Base-by-base conservation (phyloP, 2,888 invertebrate species). In the Nasonovia ribisnigri region DNA sequence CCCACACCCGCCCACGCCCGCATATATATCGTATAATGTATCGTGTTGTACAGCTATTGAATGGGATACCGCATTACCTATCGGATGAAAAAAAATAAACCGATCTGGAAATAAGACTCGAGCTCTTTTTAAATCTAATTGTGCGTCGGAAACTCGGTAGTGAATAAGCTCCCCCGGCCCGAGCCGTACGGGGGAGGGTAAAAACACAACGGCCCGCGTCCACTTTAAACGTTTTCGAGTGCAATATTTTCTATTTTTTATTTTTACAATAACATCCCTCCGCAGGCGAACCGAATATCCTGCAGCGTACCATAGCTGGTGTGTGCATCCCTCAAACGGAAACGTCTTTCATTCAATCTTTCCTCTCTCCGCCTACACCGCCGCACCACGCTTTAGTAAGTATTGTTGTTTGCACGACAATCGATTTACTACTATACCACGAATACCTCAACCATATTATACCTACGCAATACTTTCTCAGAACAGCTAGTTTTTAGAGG, bases 51-150 rank as follows among this genome's bases (percentile, higher is more conserved):
- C 16, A 8, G 77, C 77, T 20, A 77, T 77, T 77, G 54, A 77
- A 77, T 36, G 36, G 26, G 43, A 90, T 77, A 77, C 24, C 2
- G 91, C 42, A 36, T 54, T 77, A 77, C 13, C 57, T 57, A 84
- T 54, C 24, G 91, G n/a, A 26, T 20, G 13, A 87, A 42, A 26
- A n/a, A 77, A 60, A 36, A 54, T 29, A 84, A 54, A 84, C 42
- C 51, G 54, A 8, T 54, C 42, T 51, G 5, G 20, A 91, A 91
- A 84, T 84, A 91, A 77, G 77, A 91, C 84, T 91, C 51, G 84
- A 84, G 91, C 4, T 57, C 26, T 57, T 57, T 92, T 86, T 43
- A 92, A 92, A 92, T 92, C 54, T 92, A 86, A 86, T 84, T 46
- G 91, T 26, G 92, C 67, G 29, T 51, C 29, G 51, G 60, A 88